Evolutionary conservation across 1,140 invertebrate species (phyloP).

Genomic region (Drosophila ogumai): DNA sequence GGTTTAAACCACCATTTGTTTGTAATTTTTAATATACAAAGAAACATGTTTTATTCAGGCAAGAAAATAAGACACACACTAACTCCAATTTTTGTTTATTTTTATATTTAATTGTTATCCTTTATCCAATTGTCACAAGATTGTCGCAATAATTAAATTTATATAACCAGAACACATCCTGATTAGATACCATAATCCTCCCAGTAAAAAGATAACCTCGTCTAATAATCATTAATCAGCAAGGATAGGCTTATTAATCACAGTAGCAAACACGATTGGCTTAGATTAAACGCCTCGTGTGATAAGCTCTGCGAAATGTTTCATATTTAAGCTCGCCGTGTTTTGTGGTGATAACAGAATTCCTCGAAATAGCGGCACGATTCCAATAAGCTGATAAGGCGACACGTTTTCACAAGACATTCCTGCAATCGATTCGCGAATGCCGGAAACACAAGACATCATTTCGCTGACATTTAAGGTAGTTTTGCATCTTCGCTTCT

Average conservation of each 20-base stretch:
- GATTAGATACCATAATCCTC: constrained; percentile 8
- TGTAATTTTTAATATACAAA: neutral
- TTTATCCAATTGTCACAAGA: neutral
- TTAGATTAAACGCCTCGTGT: constrained; percentile 7
- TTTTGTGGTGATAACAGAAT: constrained; percentile 48
- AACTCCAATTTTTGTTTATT: neutral
- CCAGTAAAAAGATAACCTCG: constrained; percentile 2
- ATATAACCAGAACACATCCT: neutral
- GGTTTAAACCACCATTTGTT: too few relatives aligned
- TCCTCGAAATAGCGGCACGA: constrained; percentile 45
- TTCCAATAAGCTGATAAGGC: constrained; percentile 50
- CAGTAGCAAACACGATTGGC: constrained; percentile 3
- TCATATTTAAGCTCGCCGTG: constrained; percentile 44
- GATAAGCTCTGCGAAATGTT: constrained; percentile 18
- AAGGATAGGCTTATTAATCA: neutral
- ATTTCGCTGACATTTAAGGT: constrained; percentile 7
- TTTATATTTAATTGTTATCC: neutral
- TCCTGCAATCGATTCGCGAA: constrained; percentile 17
- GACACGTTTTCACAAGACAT: constrained; percentile 40
- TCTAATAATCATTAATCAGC: neutral
- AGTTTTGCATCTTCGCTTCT: constrained; percentile 28
- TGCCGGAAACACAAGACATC: constrained; percentile 36
- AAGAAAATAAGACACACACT: neutral
- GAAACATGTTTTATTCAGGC: neutral
- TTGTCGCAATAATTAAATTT: neutral